Evolutionary conservation across 2,797 vertebrate genomes (phyloP).

Genomic region (Myotis pilosus): DNA sequence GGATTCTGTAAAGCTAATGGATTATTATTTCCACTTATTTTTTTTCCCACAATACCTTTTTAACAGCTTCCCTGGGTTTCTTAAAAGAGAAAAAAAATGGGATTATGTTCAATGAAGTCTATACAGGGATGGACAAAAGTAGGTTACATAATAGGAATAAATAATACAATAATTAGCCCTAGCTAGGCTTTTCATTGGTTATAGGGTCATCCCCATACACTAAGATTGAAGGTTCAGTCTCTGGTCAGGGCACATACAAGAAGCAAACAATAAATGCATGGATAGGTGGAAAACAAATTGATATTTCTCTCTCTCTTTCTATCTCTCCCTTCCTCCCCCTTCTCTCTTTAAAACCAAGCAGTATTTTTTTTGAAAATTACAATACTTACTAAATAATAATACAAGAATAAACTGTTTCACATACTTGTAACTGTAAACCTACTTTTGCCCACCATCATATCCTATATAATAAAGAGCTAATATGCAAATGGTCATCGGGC

Average conservation of each 20-base stretch:
- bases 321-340: too few relatives aligned
- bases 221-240: neutral
- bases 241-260: neutral
- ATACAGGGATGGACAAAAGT: neutral
- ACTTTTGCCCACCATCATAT: too few relatives aligned
- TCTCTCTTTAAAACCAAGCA: neutral
- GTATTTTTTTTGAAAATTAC: neutral
- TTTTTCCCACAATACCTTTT: neutral
- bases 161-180: neutral
- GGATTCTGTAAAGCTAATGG: slow-evolving; percentile 19
- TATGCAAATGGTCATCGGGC: too few relatives aligned
- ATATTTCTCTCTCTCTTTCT: neutral
- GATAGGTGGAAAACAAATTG: neutral
- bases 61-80: neutral
- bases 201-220: neutral
- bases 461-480: too few relatives aligned
- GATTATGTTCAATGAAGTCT: neutral
- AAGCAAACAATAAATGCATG: neutral
- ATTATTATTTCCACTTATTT: slow-evolving; percentile 30
- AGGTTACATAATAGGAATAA: neutral
- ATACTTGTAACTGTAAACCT: neutral
- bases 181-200: neutral
- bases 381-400: neutral
- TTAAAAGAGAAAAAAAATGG: neutral
- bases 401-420: neutral